A percentile compares a stretch with the other conserved stretches of the same genome.
phyloP scores from a whole-genome alignment of 2,888 invertebrate species.

The Hecatera dysodea region DNA sequence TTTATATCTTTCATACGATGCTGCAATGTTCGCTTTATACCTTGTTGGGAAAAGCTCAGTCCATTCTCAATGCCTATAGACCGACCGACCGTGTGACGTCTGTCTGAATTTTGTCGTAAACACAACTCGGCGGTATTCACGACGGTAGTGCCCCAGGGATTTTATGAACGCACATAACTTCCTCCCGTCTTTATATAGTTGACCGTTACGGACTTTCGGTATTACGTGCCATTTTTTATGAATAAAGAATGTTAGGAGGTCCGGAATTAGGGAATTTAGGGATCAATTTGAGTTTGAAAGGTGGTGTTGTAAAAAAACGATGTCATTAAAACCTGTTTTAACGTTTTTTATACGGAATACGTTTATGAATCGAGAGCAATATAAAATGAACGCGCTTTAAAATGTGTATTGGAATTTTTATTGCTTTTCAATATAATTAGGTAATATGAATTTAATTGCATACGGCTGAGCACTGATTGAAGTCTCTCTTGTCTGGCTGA shows the following conservation, averaged over 20 bases:
- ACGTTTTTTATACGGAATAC: not conserved
- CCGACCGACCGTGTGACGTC: constrained; percentile 65
- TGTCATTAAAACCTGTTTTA: not conserved
- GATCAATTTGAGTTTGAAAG: constrained; percentile 20
- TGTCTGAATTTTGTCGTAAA: constrained; percentile 53
- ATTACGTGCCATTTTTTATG: constrained; percentile 48
- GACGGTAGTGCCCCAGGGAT: constrained; percentile 49
- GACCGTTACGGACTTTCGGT: constrained; percentile 44
- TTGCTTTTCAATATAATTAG: not conserved
- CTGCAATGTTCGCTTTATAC: not conserved
- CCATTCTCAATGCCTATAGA: not conserved
- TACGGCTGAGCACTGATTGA: not conserved
- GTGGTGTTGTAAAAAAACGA: not conserved
- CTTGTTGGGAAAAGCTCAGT: not conserved
- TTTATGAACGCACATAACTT: constrained; percentile 60
- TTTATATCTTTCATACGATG: not conserved
- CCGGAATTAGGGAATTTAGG: constrained; percentile 9
- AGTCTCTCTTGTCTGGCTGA: not conserved
- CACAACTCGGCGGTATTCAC: constrained; percentile 46
- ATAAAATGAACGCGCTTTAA: not conserved
- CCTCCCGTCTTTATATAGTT: constrained; percentile 57
- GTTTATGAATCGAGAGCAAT: constrained; percentile 2
- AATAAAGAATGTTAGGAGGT: constrained; percentile 23
- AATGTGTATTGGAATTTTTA: not conserved
- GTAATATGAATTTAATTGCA: not conserved